phyloP scores from a whole-genome alignment of 2,797 vertebrate genomes.

The Scarus forsteni region DNA sequence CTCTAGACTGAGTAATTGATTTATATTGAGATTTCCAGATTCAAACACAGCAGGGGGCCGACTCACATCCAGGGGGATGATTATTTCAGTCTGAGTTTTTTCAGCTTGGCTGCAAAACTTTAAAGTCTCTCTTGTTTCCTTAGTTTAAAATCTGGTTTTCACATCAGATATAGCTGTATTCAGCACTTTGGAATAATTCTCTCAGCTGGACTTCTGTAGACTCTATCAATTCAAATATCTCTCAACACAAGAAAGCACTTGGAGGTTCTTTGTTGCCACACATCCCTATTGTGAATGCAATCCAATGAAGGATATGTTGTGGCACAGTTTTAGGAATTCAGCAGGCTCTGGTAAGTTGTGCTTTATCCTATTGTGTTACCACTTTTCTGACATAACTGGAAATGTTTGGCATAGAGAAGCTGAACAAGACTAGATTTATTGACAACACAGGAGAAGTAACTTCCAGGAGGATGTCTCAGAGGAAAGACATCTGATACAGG shows the following conservation, averaged over 20 bases:
- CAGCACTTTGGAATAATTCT: conserved; percentile 51
- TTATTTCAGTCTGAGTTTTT: conserved; percentile 29
- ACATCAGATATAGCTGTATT: conserved; percentile 57
- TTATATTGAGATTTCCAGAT: conserved; percentile 23
- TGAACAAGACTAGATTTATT: conserved; percentile 26
- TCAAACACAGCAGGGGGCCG: conserved; percentile 14
- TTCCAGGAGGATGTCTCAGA: conserved; percentile 7
- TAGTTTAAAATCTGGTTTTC: conserved; percentile 61
- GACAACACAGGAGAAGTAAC: conserved; percentile 16
- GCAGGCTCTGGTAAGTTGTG: conserved; percentile 26
- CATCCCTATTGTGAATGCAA: conserved; percentile 31
- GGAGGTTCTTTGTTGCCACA: conserved; percentile 38
- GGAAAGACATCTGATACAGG: conserved; percentile 27
- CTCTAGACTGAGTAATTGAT: conserved; percentile 27
- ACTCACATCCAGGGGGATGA: conserved; percentile 45
- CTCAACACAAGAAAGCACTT: conserved; percentile 45
- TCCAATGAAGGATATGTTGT: conserved; percentile 36
- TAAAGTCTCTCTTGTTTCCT: conserved; percentile 42
- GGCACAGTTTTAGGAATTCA: conserved; percentile 41
- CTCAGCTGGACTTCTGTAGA: conserved; percentile 53
- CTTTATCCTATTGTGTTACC: conserved; percentile 26
- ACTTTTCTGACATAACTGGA: conserved; percentile 14
- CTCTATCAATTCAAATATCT: conserved; percentile 55
- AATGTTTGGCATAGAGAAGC: conserved; percentile 15
- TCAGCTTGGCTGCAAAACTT: conserved; percentile 36